These are phyloP conservation scores for Phengaris arion DNA, from an alignment of 2,888 invertebrate species.

Conservation along the genomic window DNA sequence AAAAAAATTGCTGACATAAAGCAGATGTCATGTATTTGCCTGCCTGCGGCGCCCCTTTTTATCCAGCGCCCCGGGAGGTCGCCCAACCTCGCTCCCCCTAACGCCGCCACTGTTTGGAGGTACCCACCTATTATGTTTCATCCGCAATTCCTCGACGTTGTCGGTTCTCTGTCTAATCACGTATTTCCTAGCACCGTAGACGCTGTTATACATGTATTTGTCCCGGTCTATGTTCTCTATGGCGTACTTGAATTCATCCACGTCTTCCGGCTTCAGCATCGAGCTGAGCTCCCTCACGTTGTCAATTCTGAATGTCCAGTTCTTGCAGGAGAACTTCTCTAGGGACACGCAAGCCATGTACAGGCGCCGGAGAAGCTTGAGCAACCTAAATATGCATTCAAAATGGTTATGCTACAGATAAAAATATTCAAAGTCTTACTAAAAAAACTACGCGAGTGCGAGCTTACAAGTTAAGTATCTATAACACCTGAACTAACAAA, in stretches of 20 bases:
- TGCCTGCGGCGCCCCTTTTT: too few species aligned
- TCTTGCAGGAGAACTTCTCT: not conserved
- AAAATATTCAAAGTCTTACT: too few species aligned
- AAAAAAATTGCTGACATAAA: too few species aligned
- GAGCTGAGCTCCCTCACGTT: constrained; percentile 59
- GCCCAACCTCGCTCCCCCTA: too few species aligned
- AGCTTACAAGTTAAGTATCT: too few species aligned
- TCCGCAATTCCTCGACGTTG: not conserved
- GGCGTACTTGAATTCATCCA: constrained; percentile 79
- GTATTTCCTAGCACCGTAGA: constrained; percentile 78
- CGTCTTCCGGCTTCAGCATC: constrained; percentile 68
- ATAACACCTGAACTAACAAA: too few species aligned
- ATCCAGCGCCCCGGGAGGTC: too few species aligned
- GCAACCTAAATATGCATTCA: not conserved
- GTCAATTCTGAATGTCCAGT: not conserved
- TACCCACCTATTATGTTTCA: not conserved
- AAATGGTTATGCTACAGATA: not conserved
- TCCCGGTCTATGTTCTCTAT: constrained; percentile 74
- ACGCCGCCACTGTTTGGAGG: not conserved
- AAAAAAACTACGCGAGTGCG: too few species aligned
- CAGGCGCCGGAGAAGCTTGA: not conserved
- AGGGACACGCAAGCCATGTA: constrained; percentile 8
- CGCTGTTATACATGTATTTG: constrained; percentile 72
- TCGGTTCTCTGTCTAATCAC: not conserved
- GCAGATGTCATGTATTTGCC: too few species aligned